Evolutionary conservation across 2,888 invertebrate genomes (phyloP), one percentile per base, ranked within the genome.

Genomic region (Nebria brevicollis): DNA sequence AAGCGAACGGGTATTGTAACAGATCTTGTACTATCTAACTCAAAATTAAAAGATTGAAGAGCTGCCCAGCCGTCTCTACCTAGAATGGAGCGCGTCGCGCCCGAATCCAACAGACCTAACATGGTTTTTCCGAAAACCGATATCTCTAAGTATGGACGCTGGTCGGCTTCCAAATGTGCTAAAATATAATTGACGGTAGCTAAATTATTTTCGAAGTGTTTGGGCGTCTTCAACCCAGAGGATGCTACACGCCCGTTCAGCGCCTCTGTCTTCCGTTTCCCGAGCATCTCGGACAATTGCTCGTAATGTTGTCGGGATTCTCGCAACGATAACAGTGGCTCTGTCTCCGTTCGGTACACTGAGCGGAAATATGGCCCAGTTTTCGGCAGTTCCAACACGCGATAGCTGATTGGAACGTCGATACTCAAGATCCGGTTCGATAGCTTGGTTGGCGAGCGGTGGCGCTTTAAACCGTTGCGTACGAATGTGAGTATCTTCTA

Each of bases 71-170:
- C 66, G 1, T 20, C 20, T 54, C 42, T 66, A 1, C 80, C 80
- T 13, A 80, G 8, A 34, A 80, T 41, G 2, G 75, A 73, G 1
- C 66, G n/a, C 1, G 74, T 20, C 2, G 80, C 75, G 2, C 80
- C 75, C 1, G 80, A 80, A 68, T 80, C 80, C 0, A 80, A 66
- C 15, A 80, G 15, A 7, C 81, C 75, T 7, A 70, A 81, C 77
- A 81, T 41, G 26, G 77, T 66, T n/a, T 42, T 25, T 11, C 77
- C 81, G 11, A 77, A 42, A 72, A 81, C 13, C 43, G 70, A 64
- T 64, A 81, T 34, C 64, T 81, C 65, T 13, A 81, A 11, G 13
- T 81, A 81, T 5, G 81, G 77, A 6, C 81, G 77, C 10, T 77
- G 64, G 72, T 81, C 77, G 11, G 8, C 13, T 6, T 20, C 42